Evolutionary conservation across 1,140 invertebrate species (phyloP).

Genomic region (Cheumatopsyche charites): DNA sequence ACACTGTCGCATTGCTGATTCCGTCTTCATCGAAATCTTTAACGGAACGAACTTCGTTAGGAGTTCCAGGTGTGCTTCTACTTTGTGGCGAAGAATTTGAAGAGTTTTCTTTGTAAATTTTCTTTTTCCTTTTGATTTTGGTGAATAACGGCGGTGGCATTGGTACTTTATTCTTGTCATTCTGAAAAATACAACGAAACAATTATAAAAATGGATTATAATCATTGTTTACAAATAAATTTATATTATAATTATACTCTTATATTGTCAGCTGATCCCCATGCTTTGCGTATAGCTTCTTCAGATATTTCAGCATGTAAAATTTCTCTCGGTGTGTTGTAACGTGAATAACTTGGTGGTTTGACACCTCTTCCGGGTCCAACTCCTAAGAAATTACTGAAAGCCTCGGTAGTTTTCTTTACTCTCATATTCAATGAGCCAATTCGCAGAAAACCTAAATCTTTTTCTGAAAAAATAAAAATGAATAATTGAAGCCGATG

Average conservation of each 20-base stretch:
- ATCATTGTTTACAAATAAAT: not conserved
- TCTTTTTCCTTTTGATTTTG: constrained; percentile 41
- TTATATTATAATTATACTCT: constrained; percentile 11
- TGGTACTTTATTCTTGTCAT: constrained; percentile 69
- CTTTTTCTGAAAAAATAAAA: constrained; percentile 69
- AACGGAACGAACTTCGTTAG: constrained; percentile 59
- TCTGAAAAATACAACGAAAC: constrained; percentile 51
- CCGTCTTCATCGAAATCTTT: constrained; percentile 26
- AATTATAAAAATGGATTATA: too few species aligned
- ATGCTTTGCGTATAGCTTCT: constrained; percentile 72
- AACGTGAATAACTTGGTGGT: not conserved
- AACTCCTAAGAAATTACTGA: constrained; percentile 85
- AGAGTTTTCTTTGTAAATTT: constrained; percentile 14
- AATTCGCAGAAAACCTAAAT: constrained; percentile 85
- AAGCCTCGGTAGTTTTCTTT: constrained; percentile 88
- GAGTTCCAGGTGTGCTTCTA: constrained; percentile 67
- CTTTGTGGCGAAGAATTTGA: constrained; percentile 51
- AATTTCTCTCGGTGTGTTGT: constrained; percentile 20
- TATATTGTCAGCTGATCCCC: constrained; percentile 87
- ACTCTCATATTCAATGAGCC: constrained; percentile 90
- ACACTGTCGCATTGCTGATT: constrained; percentile 47
- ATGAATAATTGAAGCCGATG: not conserved
- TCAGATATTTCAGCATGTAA: constrained; percentile 19
- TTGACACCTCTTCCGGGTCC: constrained; percentile 62
- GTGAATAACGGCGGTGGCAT: constrained; percentile 36